These are phyloP conservation scores for Papilio helenus DNA, from an alignment of 1,140 invertebrate species.

Conservation along the genomic window DNA sequence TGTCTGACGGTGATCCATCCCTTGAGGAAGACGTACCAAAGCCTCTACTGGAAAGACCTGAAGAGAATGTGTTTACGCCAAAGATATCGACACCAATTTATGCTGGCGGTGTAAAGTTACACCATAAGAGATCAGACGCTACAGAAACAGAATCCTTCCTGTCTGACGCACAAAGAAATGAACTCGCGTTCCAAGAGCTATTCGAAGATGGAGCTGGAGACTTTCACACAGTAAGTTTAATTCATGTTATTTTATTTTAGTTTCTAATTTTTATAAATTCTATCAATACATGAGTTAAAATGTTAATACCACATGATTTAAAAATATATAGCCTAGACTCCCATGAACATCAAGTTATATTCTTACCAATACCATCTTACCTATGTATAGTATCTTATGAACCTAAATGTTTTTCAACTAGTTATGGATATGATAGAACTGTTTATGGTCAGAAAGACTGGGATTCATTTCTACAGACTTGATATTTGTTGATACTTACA, in stretches of 20 bases:
- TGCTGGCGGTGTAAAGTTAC: slow-evolving; percentile 70
- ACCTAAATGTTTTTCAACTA: not conserved
- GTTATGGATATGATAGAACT: not conserved
- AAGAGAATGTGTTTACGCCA: slow-evolving; percentile 77
- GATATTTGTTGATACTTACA: too few species aligned
- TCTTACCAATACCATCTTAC: not conserved
- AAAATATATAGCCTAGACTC: too few species aligned
- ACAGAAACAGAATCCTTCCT: slow-evolving; percentile 72
- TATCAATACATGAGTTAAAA: too few species aligned
- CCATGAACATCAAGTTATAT: too few species aligned
- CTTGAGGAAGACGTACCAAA: slow-evolving; percentile 79
- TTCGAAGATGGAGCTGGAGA: slow-evolving; percentile 72
- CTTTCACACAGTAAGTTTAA: slow-evolving; percentile 64
- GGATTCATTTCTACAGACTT: too few species aligned
- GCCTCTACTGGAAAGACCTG: slow-evolving; percentile 65
- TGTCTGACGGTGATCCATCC: slow-evolving; percentile 82
- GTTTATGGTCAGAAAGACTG: too few species aligned
- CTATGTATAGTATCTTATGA: too few species aligned
- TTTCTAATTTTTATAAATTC: too few species aligned
- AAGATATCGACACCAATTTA: slow-evolving; percentile 75
- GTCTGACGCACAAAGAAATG: slow-evolving; percentile 72
- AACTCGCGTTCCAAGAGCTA: slow-evolving; percentile 72
- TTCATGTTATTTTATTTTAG: not conserved
- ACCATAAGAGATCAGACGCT: slow-evolving; percentile 66
- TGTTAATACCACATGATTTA: too few species aligned